A percentile compares a stretch with the other conserved stretches of the same genome.
phyloP scores from a whole-genome alignment of 2,113 vertebrate genomes.

The Muscicapa adusta region DNA sequence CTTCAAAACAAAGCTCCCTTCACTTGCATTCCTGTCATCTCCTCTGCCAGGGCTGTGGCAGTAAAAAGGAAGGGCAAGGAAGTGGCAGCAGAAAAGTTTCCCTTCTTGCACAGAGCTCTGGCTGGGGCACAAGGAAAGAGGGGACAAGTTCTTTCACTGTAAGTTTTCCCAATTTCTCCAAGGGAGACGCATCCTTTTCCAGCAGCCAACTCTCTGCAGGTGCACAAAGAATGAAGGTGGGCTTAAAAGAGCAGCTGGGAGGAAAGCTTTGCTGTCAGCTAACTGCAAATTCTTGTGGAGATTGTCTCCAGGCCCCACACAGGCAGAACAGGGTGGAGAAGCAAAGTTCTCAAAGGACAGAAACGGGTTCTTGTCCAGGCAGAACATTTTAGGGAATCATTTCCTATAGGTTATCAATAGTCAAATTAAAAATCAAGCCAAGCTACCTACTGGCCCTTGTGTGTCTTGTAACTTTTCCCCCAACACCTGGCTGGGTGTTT shows the following conservation, averaged over 20 bases:
- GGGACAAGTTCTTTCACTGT: neutral
- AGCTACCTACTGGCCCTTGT: neutral
- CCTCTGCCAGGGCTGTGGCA: neutral
- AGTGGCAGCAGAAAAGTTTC: neutral
- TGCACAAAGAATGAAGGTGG: slow-evolving; percentile 18
- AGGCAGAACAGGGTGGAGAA: neutral
- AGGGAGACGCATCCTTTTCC: neutral
- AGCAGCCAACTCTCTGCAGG: neutral
- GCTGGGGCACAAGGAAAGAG: neutral
- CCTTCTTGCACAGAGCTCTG: neutral
- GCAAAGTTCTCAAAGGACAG: neutral
- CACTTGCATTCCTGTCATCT: neutral
- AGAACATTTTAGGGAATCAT: neutral
- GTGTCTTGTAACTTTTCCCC: neutral
- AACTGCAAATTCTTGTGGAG: neutral
- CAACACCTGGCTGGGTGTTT: neutral
- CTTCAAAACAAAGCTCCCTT: neutral
- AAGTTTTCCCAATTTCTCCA: neutral
- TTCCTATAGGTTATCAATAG: neutral
- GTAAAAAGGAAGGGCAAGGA: neutral
- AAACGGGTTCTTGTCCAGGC: neutral
- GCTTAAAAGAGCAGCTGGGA: slow-evolving; percentile 4
- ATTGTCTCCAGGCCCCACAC: fast-evolving
- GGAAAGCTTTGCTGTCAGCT: neutral
- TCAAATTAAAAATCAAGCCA: neutral